Percentiles rank a stretch among this genome's conserved stretches.
Evolutionary conservation across 2,888 invertebrate species (phyloP).

Genomic region (Eupithecia subumbrata): DNA sequence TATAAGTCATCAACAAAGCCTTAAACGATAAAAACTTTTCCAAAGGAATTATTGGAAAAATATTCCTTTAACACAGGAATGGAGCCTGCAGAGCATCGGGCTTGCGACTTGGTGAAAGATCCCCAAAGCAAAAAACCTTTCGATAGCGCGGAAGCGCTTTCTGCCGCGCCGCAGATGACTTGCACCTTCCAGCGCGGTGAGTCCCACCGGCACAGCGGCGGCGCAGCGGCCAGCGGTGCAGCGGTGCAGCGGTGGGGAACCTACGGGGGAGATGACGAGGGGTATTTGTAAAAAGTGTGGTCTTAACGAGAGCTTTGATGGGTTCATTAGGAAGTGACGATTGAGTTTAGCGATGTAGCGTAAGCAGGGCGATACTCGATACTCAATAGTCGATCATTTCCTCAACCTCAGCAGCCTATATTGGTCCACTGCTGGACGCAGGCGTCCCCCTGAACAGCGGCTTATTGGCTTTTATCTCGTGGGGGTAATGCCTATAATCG

Average conservation of each 20-base stretch:
- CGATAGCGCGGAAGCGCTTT: slow-evolving; percentile 63
- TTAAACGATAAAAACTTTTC: background rate
- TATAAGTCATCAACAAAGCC: background rate
- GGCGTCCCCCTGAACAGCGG: no score
- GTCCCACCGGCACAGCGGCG: no score
- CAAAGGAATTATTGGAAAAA: background rate
- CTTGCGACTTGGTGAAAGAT: background rate
- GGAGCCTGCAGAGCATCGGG: background rate
- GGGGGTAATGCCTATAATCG: no score
- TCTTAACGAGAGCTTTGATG: slow-evolving; percentile 68
- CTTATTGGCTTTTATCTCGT: no score
- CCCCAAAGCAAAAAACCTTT: slow-evolving; percentile 29
- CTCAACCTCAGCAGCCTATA: no score
- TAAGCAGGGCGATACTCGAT: no score
- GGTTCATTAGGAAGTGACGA: slow-evolving; percentile 67
- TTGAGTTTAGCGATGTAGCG: slow-evolving; percentile 43
- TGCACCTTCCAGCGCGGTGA: slow-evolving; percentile 49
- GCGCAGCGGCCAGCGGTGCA: no score
- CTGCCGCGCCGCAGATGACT: slow-evolving; percentile 70
- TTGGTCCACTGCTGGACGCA: no score
- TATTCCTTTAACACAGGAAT: background rate
- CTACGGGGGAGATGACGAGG: slow-evolving; percentile 58
- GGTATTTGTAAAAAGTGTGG: slow-evolving; percentile 55
- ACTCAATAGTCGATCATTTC: no score
- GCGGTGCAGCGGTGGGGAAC: no score